Evolutionary conservation across 1,140 invertebrate species (phyloP), one percentile per base, ranked within the genome.

Genomic region (Parapsyche elsis): DNA sequence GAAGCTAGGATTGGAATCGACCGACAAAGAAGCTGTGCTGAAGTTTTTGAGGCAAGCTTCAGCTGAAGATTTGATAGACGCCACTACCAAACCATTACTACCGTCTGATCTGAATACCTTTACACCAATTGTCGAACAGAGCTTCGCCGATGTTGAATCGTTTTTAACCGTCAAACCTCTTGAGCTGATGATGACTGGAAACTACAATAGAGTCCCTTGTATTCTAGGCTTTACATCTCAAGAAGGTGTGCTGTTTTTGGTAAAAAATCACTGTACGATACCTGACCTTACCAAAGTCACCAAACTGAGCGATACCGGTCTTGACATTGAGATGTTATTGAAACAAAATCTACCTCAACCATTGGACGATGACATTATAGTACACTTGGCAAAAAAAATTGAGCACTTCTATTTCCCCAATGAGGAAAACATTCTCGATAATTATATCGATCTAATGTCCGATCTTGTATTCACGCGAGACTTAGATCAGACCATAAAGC

Each of bases 1-100:
- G 24, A 84, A 85, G 0, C 85, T 93, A 9, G 90, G 90, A 78
- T 91, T 89, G n/a, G n/a, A n/a, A n/a, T n/a, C 30, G 7, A 64
- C 75, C 44, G 80, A 85, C 57, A 87, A 85, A 71, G 82, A 88
- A 19, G 84, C 85, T 21, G 84, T 92, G 12, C 84, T 79, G 46
- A 67, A 80, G 49, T 81, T 77, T 64, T 80, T 84, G 4, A 75
- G 76, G 44, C 45, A 83, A 49, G 57, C 83, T 21, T 61, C 83
- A 10, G 70, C 53, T 9, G 75, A 84, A 16, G 75, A 81, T 0
- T 74, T 86, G n/a, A 81, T 85, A 0, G 84, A 85, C 24, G 84
- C 85, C 5, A 80, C 85, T 0, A 75, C 81, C 0, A 84, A 84
- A 26, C 86, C 85, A 30, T 24, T 71, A 0, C 80, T 85, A 0